Percentiles rank a stretch among this genome's conserved stretches.
These are phyloP conservation scores for Archegozetes longisetosus DNA, from an alignment of 1,140 invertebrate species.

Conservation along the genomic window DNA sequence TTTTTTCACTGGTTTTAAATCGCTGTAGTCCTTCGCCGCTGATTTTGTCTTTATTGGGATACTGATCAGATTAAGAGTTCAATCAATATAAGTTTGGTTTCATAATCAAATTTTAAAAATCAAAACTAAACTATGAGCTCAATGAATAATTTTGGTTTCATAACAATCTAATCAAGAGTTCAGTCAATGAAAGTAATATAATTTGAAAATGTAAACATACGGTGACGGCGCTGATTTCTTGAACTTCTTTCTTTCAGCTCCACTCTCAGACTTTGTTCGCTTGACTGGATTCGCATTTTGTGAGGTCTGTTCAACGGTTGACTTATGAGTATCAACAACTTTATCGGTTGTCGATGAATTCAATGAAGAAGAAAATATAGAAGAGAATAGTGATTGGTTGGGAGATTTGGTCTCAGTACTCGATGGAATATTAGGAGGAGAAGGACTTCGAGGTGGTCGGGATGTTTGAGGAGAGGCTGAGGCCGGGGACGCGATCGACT, in stretches of 20 bases:
- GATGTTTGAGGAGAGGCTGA: not conserved
- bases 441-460: not conserved
- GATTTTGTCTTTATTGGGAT: not conserved
- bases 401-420: not conserved
- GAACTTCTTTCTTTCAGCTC: not conserved
- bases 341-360: not conserved
- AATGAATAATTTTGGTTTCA: too few species aligned
- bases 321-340: not conserved
- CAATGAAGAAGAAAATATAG: constrained; percentile 1
- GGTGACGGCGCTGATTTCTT: not conserved
- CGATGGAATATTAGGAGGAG: not conserved
- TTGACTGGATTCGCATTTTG: not conserved
- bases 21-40: not conserved
- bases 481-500: not conserved
- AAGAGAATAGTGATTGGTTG: constrained; percentile 3
- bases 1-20: not conserved
- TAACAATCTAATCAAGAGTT: not conserved
- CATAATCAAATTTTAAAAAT: too few species aligned
- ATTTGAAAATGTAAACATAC: not conserved
- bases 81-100: not conserved
- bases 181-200: not conserved
- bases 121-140: too few species aligned
- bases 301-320: not conserved
- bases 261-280: not conserved
- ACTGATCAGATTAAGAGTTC: not conserved